Evolutionary conservation across 1,140 invertebrate species (phyloP).

Genomic region (Callitettix versicolor): DNA sequence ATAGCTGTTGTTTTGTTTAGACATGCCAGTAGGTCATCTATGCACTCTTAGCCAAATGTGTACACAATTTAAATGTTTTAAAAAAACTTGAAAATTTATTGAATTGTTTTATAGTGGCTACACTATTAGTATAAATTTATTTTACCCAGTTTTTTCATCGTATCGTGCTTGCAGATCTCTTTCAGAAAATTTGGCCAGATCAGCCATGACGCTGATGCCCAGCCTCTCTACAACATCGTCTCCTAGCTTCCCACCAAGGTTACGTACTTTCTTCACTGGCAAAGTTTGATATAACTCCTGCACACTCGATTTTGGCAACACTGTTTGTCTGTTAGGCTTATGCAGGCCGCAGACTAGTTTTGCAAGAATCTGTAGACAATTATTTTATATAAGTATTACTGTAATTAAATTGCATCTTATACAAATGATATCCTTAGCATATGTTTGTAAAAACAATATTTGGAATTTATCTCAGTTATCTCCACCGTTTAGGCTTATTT

Average conservation of each 20-base stretch:
- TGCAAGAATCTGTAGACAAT: conserved; percentile 59
- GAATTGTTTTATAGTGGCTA: too few species aligned
- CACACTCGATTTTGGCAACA: conserved; percentile 61
- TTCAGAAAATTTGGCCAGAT: conserved; percentile 57
- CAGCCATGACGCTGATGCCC: conserved; percentile 63
- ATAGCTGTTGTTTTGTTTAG: too few species aligned
- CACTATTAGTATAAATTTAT: not conserved
- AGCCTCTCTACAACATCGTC: conserved; percentile 57
- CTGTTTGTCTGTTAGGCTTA: conserved; percentile 88
- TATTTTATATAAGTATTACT: not conserved
- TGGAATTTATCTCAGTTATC: too few species aligned
- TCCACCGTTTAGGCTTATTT: too few species aligned
- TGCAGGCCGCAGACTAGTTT: conserved; percentile 88
- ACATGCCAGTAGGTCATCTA: too few species aligned
- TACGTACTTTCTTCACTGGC: conserved; percentile 66
- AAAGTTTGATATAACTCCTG: conserved; percentile 51
- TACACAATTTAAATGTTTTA: too few species aligned
- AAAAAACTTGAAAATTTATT: too few species aligned
- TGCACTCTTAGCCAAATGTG: too few species aligned
- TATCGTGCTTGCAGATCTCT: conserved; percentile 58
- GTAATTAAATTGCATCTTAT: too few species aligned
- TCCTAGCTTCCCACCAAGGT: conserved; percentile 84
- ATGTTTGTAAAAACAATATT: too few species aligned
- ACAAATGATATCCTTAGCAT: too few species aligned
- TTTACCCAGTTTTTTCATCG: conserved; percentile 76